phyloP scores from a whole-genome alignment of 2,888 invertebrate species.

The Torymus texanus region DNA sequence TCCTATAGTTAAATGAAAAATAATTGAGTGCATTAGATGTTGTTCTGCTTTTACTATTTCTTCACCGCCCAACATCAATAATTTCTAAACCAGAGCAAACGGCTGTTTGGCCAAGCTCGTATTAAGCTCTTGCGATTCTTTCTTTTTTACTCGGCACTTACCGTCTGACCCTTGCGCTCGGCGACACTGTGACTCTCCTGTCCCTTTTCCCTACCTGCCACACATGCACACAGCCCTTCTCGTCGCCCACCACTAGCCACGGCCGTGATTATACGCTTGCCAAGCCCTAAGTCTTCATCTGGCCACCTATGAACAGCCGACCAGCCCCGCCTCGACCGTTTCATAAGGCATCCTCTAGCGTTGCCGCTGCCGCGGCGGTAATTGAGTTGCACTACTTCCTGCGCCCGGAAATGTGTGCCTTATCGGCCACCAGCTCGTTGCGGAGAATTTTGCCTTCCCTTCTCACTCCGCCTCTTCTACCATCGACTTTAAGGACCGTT shows the following conservation, averaged over 20 bases:
- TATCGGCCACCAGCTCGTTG: slow-evolving; percentile 33
- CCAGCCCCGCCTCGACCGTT: slow-evolving; percentile 51
- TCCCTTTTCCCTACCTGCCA: no score
- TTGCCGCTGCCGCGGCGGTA: neutral
- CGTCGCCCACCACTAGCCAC: no score
- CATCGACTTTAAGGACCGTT: slow-evolving; percentile 40
- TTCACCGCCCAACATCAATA: no score
- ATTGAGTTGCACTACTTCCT: slow-evolving; percentile 2
- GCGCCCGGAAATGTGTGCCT: slow-evolving; percentile 43
- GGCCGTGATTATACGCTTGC: slow-evolving; percentile 60
- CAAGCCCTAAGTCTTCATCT: slow-evolving; percentile 62
- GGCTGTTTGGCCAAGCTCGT: neutral
- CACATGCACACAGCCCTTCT: no score
- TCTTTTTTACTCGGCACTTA: neutral
- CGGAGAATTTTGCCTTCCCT: slow-evolving; percentile 27
- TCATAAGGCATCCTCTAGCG: slow-evolving; percentile 56
- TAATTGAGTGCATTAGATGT: no score
- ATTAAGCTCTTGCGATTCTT: neutral
- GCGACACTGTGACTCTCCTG: no score
- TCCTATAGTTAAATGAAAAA: no score
- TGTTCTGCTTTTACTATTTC: no score
- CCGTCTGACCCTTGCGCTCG: neutral
- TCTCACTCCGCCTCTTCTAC: slow-evolving; percentile 2
- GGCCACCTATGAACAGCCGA: neutral
- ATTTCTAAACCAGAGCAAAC: no score